Conservation (phyloP, 2,113 vertebrate genomes). For the Anthoscopus minutus region DNA sequence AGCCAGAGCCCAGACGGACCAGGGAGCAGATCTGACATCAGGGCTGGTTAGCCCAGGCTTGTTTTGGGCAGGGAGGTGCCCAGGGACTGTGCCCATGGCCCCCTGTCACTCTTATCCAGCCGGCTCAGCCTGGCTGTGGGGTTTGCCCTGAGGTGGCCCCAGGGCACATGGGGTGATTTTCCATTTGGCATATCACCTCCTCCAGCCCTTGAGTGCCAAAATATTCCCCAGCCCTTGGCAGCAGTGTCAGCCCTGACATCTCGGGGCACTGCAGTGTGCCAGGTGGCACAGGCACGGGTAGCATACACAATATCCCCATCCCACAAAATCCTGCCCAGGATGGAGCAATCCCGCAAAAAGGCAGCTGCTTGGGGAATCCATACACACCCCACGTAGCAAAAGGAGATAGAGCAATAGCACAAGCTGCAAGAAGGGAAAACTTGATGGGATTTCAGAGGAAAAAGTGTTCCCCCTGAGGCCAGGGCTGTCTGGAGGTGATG, state of each 20-base stretch:
- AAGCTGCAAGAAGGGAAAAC: background rate
- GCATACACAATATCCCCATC: background rate
- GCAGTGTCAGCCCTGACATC: rapidly evolving
- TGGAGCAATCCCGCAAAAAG: background rate
- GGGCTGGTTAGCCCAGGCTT: background rate
- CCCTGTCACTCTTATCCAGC: background rate
- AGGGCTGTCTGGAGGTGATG: no score
- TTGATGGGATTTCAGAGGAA: background rate
- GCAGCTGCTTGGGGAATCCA: background rate
- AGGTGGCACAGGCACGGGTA: background rate
- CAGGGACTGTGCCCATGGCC: rapidly evolving
- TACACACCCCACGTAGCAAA: rapidly evolving
- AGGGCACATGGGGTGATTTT: background rate
- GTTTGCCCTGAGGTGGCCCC: background rate
- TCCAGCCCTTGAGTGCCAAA: background rate
- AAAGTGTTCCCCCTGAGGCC: background rate
- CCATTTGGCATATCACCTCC: background rate
- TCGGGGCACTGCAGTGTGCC: background rate
- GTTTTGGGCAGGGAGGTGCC: background rate
- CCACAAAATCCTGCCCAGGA: background rate
- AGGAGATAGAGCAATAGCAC: background rate
- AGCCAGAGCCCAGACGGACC: background rate
- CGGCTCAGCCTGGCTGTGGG: background rate
- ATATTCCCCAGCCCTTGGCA: background rate
- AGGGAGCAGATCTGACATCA: background rate